Evolutionary conservation across 2,113 vertebrate genomes (phyloP).

Genomic region (Mandrillus leucophaeus): DNA sequence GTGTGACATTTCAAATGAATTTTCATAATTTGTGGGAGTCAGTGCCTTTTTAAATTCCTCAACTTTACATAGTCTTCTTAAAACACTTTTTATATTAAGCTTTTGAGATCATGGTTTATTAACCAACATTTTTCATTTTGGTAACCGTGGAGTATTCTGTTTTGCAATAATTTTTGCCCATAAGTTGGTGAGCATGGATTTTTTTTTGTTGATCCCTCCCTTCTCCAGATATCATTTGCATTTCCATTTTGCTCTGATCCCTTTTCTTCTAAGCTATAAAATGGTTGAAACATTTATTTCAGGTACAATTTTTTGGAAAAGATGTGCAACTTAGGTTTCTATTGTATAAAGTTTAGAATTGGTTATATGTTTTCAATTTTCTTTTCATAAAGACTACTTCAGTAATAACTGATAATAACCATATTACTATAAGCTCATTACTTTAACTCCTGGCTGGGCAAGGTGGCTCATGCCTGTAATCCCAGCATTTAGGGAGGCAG

Average conservation of each 20-base stretch:
- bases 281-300: slow-evolving; percentile 4
- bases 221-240: neutral
- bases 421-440: slow-evolving; percentile 2
- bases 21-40: slow-evolving; percentile 16
- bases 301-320: neutral
- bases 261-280: neutral
- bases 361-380: neutral
- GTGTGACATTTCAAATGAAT: slow-evolving; percentile 40
- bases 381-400: neutral
- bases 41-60: neutral
- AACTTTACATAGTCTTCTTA: neutral
- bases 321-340: neutral
- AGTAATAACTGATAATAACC: neutral
- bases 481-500: too few species aligned
- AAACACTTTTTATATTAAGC: neutral
- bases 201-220: neutral
- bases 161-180: neutral
- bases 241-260: neutral
- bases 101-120: slow-evolving; percentile 13
- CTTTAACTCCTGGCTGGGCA: neutral
- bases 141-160: neutral
- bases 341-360: slow-evolving; percentile 18
- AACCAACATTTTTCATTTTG: neutral
- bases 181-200: neutral
- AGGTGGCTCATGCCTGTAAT: too few species aligned